phyloP scores from a whole-genome alignment of 2,113 vertebrate species.

The Neolamprologus longior region DNA sequence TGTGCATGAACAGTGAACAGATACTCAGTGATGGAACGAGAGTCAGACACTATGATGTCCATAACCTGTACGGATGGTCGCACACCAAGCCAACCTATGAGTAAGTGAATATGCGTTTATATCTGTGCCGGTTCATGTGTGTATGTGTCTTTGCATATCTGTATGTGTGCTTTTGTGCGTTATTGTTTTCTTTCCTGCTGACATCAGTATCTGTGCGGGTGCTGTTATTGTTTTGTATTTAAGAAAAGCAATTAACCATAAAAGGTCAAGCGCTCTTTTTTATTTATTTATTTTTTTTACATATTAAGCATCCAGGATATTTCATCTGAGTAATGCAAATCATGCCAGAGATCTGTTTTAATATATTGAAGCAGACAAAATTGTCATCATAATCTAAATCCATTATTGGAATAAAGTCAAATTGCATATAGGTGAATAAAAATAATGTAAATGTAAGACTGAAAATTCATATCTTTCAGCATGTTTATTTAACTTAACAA shows the following conservation, averaged over 20 bases:
- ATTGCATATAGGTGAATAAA: neutral
- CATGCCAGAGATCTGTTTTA: neutral
- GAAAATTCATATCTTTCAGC: neutral
- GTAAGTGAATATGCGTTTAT: conserved; percentile 39
- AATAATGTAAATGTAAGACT: neutral
- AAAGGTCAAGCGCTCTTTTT: neutral
- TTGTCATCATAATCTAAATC: neutral
- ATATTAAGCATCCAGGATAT: neutral
- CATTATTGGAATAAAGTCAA: neutral
- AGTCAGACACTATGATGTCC: conserved; percentile 84
- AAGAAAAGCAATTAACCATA: neutral
- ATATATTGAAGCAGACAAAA: neutral
- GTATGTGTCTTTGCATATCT: neutral
- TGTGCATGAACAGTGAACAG: conserved; percentile 88
- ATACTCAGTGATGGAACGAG: conserved; percentile 72
- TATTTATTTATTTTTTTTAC: neutral
- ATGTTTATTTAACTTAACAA: conserved; percentile 7
- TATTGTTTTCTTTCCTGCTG: neutral
- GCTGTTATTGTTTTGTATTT: neutral
- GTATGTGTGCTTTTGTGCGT: neutral
- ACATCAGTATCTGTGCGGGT: neutral
- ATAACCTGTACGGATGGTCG: conserved; percentile 91
- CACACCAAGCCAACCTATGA: conserved; percentile 81
- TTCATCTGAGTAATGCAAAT: neutral
- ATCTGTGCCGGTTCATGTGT: neutral